Evolutionary conservation across 2,797 vertebrate species (phyloP).

Genomic region (Pseudomugil tenellus): DNA sequence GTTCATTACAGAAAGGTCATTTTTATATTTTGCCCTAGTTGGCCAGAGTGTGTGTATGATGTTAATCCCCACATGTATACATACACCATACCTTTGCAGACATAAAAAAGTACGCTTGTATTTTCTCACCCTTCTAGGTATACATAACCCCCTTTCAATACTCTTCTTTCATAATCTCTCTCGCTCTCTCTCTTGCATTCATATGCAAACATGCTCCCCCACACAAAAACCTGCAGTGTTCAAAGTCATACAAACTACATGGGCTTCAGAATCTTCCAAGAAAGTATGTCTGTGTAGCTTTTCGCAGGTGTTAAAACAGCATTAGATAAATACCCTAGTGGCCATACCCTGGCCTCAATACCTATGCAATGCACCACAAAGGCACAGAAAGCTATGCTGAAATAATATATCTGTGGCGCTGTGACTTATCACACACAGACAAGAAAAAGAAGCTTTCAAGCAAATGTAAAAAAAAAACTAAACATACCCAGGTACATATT

Average conservation of each 20-base stretch:
- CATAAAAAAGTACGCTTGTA: conserved; percentile 3
- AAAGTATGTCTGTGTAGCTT: conserved; percentile 46
- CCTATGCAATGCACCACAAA: conserved; percentile 52
- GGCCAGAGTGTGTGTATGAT: conserved; percentile 20
- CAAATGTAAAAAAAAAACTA: conserved; percentile 17
- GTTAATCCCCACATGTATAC: conserved; percentile 16
- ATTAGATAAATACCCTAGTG: conserved; percentile 56
- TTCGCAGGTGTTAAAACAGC: conserved; percentile 65
- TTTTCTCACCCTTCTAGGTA: conserved; percentile 3
- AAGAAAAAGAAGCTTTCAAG: conserved; percentile 30
- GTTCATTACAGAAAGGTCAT: conserved; percentile 53
- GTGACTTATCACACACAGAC: conserved; percentile 40
- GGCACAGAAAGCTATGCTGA: conserved; percentile 51
- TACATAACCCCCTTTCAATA: conserved; percentile 2
- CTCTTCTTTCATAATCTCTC: conserved; percentile 14
- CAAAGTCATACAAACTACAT: conserved; percentile 42
- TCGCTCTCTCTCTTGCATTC: not conserved
- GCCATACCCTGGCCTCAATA: conserved; percentile 70
- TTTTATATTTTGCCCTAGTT: conserved; percentile 51
- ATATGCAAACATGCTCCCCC: conserved; percentile 11
- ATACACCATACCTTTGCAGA: not conserved
- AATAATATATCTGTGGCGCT: conserved; percentile 56
- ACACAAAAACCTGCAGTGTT: conserved; percentile 35
- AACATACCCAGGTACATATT: conserved; percentile 8
- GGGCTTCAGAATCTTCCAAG: conserved; percentile 30